phyloP scores from a whole-genome alignment of 2,113 vertebrate species.

The Platycercus adscitus region DNA sequence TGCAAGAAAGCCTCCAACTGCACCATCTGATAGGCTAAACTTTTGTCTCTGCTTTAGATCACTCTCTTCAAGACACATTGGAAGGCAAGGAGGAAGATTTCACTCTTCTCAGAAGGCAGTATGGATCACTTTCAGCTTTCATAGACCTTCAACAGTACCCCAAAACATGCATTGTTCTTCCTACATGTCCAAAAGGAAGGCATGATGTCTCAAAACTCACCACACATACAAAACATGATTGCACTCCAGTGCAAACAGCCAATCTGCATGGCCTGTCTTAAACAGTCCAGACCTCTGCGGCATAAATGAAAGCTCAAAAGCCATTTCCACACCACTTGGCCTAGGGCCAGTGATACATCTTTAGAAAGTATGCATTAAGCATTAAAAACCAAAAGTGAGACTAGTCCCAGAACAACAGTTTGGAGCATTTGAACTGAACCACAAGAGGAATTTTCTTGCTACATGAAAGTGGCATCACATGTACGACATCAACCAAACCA shows the following conservation, averaged over 20 bases:
- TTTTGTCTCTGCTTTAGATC: neutral
- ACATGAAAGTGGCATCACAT: neutral
- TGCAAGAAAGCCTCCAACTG: neutral
- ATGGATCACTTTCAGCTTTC: neutral
- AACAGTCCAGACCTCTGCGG: neutral
- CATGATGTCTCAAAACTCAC: neutral
- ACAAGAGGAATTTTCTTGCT: neutral
- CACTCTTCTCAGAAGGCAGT: neutral
- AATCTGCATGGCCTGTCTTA: neutral
- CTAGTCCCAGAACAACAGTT: neutral
- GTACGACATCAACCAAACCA: neutral
- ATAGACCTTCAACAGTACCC: neutral
- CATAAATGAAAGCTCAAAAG: neutral
- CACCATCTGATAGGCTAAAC: neutral
- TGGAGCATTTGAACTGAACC: neutral
- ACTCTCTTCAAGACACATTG: neutral
- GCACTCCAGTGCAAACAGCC: neutral
- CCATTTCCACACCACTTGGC: neutral
- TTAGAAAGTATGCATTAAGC: neutral
- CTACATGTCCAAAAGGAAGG: neutral
- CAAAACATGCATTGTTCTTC: neutral
- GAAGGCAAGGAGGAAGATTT: neutral
- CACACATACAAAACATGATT: fast-evolving
- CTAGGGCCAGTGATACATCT: neutral
- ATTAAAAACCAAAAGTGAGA: neutral